Evolutionary conservation across 2,888 invertebrate species (phyloP).

Genomic region (Drosophila nigritarsus): DNA sequence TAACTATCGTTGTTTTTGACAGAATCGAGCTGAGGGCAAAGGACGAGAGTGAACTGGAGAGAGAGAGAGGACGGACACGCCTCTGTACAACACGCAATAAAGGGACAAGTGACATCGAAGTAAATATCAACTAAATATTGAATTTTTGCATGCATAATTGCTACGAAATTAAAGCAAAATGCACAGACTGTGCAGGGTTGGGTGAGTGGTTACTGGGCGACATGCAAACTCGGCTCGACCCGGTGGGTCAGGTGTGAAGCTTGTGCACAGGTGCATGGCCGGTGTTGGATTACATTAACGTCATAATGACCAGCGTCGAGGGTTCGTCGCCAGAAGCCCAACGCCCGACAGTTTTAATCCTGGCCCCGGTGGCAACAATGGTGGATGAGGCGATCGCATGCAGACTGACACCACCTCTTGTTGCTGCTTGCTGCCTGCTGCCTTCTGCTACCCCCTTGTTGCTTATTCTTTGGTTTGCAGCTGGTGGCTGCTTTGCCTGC

Average conservation of each 20-base stretch:
- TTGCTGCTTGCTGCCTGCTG: constrained; percentile 2
- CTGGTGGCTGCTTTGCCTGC: constrained; percentile 14
- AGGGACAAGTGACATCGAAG: constrained; percentile 52
- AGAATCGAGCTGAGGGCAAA: neutral
- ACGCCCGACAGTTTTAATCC: constrained; percentile 69
- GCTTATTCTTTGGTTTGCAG: constrained; percentile 25
- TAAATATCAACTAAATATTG: constrained; percentile 71
- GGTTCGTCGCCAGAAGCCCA: constrained; percentile 47
- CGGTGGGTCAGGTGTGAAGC: constrained; percentile 66
- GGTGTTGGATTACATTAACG: constrained; percentile 80
- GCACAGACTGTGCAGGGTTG: constrained; percentile 36
- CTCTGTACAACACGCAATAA: constrained; percentile 67
- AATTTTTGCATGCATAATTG: constrained; percentile 79
- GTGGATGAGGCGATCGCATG: constrained; percentile 17
- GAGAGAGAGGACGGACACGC: constrained; percentile 8
- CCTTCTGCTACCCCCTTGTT: neutral
- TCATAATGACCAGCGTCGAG: constrained; percentile 72
- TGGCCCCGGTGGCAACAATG: constrained; percentile 30
- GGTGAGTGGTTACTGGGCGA: constrained; percentile 34
- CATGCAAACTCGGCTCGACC: constrained; percentile 57
- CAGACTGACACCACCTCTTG: constrained; percentile 19
- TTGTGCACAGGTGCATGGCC: constrained; percentile 69
- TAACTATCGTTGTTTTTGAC: constrained; percentile 61
- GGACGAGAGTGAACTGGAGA: neutral
- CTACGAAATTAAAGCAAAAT: constrained; percentile 76